Base-by-base conservation (phyloP, 2,888 invertebrate genomes). In the Mamestra brassicae region DNA sequence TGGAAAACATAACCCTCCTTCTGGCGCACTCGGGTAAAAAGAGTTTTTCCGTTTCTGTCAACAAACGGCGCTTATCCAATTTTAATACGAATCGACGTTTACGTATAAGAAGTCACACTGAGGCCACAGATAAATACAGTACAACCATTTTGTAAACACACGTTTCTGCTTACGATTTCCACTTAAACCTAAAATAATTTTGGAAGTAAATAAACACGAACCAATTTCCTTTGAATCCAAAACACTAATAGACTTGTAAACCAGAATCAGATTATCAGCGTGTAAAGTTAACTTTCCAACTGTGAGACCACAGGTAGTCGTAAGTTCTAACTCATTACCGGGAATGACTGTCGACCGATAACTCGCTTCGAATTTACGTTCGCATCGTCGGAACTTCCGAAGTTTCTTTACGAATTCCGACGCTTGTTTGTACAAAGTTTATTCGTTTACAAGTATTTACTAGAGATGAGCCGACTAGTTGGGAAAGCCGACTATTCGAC, bases 261-360 rank as follows among this genome's bases (percentile, higher is more conserved):
- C 72, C 57, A 66, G 77, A 76, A 85, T 81, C 58, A 64, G 60
- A 83, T 86, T 77, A 76, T 81, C 82, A 75, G 54, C 76, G 72
- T 75, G 71, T 80, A 66, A 58, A 68, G 66, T 72, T 65, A 83
- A 80, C 75, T 85, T 81, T 36, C 64, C 11, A 74, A 82, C 74
- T 78, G 72, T 65, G 77, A 63, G 62, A 74, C 77, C 79, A 61
- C 81, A 83, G 83, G 86, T 84, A 26, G 26, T 26, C 26, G 26
- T 26, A 81, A 86, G 80, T 90, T 89, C 83, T 68, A 89, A 88
- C 89, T 90, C 90, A 87, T 89, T 89, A 88, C 79, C 70, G 68
- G 72, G 79, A 86, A 86, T 80, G 86, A 85, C 87, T 81, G 85
- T 71, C 80, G 84, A 85, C 83, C 85, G 85, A 89, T 87, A 89